These are phyloP conservation scores for Gnathonemus echidnorhynchus DNA, from an alignment of 2,113 vertebrate genomes.

Conservation along the genomic window DNA sequence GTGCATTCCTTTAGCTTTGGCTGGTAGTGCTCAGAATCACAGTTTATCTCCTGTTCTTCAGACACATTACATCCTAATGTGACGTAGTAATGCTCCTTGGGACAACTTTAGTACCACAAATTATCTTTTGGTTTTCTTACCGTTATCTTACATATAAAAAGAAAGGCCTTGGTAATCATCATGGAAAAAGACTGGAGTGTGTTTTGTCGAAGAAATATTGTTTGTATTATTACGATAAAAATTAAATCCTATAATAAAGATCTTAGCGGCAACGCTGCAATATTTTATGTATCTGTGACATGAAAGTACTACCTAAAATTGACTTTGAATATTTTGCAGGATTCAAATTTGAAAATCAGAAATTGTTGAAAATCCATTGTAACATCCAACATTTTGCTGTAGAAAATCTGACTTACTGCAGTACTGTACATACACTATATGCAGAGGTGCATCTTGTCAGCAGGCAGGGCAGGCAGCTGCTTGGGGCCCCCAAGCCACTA, in stretches of 20 bases:
- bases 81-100: conserved; percentile 22
- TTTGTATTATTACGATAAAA: conserved; percentile 20
- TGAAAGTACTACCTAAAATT: not conserved
- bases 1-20: not conserved
- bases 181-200: not conserved
- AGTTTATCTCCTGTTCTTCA: not conserved
- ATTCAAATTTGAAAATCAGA: not conserved
- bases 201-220: conserved; percentile 25
- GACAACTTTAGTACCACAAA: not conserved
- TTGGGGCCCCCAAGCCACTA: no score
- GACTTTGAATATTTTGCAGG: not conserved
- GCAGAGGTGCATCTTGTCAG: no score
- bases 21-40: not conserved
- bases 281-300: not conserved
- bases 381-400: not conserved
- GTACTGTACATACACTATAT: not conserved
- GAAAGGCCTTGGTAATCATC: conserved; percentile 18
- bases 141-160: conserved; percentile 1
- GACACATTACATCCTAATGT: conserved; percentile 6
- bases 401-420: not conserved
- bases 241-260: not conserved
- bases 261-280: not conserved
- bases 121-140: conserved; percentile 6
- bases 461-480: no score
- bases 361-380: not conserved